phyloP scores from a whole-genome alignment of 2,888 invertebrate genomes.

The Aphidius colemani region DNA sequence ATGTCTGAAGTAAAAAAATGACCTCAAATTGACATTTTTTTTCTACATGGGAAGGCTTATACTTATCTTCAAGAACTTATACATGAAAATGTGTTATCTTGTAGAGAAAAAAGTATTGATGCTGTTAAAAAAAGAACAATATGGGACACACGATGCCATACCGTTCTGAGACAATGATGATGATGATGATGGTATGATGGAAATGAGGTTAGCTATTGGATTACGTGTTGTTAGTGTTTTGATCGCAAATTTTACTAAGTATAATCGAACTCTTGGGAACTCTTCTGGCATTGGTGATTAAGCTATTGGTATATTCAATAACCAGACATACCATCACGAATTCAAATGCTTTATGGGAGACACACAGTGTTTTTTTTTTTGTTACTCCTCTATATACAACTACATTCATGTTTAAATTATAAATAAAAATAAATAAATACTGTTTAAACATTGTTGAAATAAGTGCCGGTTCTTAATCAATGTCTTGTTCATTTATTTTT shows the following conservation, averaged over 20 bases:
- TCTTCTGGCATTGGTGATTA: background rate
- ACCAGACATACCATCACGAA: conserved; percentile 32
- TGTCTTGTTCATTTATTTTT: too few relatives aligned
- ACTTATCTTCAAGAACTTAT: too few relatives aligned
- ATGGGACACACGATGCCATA: conserved; percentile 2
- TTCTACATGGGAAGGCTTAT: too few relatives aligned
- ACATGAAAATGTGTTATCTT: too few relatives aligned
- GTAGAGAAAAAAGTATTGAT: too few relatives aligned
- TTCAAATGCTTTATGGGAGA: conserved; percentile 33
- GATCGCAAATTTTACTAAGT: conserved; percentile 5
- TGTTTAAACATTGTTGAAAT: background rate
- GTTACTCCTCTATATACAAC: too few relatives aligned
- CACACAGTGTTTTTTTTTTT: background rate
- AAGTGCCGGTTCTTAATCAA: too few relatives aligned
- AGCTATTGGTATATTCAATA: background rate
- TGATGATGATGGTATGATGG: conserved; percentile 8
- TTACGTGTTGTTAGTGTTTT: conserved; percentile 22
- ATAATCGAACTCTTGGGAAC: background rate
- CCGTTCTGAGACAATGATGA: conserved; percentile 3
- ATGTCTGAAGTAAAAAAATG: too few relatives aligned
- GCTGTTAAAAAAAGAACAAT: background rate
- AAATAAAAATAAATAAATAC: background rate
- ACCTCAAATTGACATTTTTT: too few relatives aligned
- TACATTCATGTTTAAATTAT: too few relatives aligned
- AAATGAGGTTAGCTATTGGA: conserved; percentile 25